These are phyloP conservation scores for Abrostola triplasia DNA, from an alignment of 2,888 invertebrate genomes.

Conservation along the genomic window DNA sequence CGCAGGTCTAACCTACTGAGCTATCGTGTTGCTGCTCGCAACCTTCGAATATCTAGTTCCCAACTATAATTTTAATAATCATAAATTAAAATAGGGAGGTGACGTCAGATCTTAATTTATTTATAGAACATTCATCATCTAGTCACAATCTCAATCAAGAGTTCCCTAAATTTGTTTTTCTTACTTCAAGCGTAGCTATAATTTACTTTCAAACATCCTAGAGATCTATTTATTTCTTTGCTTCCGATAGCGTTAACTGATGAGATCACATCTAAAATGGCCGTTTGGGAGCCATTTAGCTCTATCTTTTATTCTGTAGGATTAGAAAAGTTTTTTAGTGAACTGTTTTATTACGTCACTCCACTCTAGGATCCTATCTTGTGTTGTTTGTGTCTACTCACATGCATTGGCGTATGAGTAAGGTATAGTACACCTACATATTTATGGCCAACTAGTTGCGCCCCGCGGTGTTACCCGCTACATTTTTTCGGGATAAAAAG, in stretches of 20 bases:
- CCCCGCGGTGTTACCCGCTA: too few relatives aligned
- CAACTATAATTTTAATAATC: too few relatives aligned
- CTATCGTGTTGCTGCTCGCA: too few relatives aligned
- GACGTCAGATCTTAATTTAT: too few relatives aligned
- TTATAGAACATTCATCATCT: too few relatives aligned
- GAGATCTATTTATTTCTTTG: conserved; percentile 30
- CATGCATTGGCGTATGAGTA: background rate
- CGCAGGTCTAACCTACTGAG: too few relatives aligned
- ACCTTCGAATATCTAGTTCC: too few relatives aligned
- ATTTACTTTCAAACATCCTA: conserved; percentile 18
- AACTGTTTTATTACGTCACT: background rate
- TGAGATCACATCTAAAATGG: conserved; percentile 45
- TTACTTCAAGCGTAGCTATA: conserved; percentile 1
- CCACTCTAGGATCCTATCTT: background rate
- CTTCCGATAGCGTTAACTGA: conserved; percentile 43
- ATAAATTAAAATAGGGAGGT: too few relatives aligned
- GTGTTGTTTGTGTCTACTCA: background rate
- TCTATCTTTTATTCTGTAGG: conserved; percentile 25
- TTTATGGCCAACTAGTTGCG: too few relatives aligned
- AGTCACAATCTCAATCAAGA: too few relatives aligned
- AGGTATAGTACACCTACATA: too few relatives aligned
- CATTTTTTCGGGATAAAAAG: too few relatives aligned
- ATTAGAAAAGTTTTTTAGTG: conserved; percentile 24
- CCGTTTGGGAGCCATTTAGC: conserved; percentile 33
- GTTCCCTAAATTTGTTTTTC: background rate